Base-by-base conservation (phyloP, 2,113 vertebrate species). In the Meleagris gallopavo region DNA sequence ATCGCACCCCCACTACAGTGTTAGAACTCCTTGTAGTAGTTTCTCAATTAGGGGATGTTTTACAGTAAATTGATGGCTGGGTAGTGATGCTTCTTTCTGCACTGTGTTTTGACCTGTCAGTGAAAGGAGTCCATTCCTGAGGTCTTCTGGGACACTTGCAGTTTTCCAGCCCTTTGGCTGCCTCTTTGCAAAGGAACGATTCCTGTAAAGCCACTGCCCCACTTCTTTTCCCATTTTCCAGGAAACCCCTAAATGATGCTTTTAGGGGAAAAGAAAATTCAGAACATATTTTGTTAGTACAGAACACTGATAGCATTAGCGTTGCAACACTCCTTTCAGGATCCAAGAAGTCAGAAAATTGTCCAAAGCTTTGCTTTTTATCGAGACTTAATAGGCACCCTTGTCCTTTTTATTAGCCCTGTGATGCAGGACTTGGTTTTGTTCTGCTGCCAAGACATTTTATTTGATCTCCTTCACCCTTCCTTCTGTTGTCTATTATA, bases 311-410 rank as follows among this genome's bases (percentile, higher is more conserved):
- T 58, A 54, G 45, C 81, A 92, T 91, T 83, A 87, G 87, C 80
- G 85, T 93, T 0, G 8, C 72, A 74, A 80, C 0, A 25, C 78
- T 66, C 89, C 87, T 94, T 93, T 79, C 67, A 95, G 38, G 20
- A 86, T 85, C 41, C 65, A 78, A n/a, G 84, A 79, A 71, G 67
- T 88, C 82, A 80, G 91, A 88, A 94, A 94, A 95, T 87, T 88
- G 76, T 94, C 72, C 69, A 86, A 86, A 75, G 79, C 69, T 88
- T 71, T 83, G 32, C 20, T 86, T 77, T 94, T 88, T 27, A 67
- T 73, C 83, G 72, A 75, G 57, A 10, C 46, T 91, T 91, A 86
- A 93, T 88, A 77, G 60, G 40, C 1, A 2, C 48, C 69, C 65
- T 93, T 78, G 65, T 93, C 69, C 64, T 48, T 92, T 83, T 83